Conservation (phyloP, 2,888 invertebrate species). For the Micoletzkya japonica region DNA sequence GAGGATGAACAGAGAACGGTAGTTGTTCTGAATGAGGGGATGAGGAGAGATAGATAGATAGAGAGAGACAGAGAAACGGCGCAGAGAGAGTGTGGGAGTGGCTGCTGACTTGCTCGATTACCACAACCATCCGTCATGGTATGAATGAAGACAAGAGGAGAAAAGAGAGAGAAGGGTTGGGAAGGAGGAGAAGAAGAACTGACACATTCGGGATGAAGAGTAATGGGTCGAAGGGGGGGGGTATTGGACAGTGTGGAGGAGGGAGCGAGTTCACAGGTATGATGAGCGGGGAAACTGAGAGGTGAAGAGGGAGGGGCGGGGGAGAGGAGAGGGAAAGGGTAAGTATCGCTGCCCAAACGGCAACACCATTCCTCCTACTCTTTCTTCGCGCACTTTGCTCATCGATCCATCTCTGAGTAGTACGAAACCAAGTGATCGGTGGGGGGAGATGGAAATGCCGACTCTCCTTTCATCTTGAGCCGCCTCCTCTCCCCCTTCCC, state of each 20-base stretch:
- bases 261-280: background rate
- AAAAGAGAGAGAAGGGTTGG: background rate
- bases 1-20: no score
- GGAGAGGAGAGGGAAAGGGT: background rate
- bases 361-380: background rate
- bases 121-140: no score
- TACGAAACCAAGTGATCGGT: no score
- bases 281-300: background rate
- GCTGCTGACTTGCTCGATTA: no score
- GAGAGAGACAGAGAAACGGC: no score
- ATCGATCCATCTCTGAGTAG: conserved; percentile 20
- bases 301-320: background rate
- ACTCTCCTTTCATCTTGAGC: no score
- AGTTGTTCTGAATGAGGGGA: no score
- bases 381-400: background rate
- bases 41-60: no score
- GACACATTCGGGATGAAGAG: background rate
- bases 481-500: no score
- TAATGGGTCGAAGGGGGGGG: background rate
- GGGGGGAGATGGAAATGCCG: no score
- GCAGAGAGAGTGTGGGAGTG: no score
- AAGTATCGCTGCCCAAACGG: background rate
- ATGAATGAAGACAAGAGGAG: background rate
- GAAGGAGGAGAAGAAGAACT: background rate
- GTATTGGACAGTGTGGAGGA: background rate